Percentiles rank a stretch among this genome's conserved stretches.
These are phyloP conservation scores for Hermaeophaga mercurialis DNA, from an alignment of 2,888 invertebrate genomes.

Conservation along the genomic window DNA sequence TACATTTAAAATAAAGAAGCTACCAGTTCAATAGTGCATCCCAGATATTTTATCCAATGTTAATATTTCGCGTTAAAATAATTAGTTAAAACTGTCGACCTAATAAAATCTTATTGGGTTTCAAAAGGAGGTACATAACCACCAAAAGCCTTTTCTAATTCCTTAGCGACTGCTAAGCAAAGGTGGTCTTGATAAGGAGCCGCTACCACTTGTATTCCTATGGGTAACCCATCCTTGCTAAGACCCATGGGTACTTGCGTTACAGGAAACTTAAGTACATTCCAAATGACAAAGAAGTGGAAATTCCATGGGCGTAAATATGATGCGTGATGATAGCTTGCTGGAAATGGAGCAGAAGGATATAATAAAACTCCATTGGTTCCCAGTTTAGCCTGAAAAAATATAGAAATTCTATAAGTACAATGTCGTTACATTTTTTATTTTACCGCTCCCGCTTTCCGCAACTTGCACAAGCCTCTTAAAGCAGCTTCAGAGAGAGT, in stretches of 20 bases:
- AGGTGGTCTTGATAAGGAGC: conserved; percentile 73
- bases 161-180: conserved; percentile 74
- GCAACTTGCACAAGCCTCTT: no score
- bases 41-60: no score
- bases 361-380: conserved; percentile 82
- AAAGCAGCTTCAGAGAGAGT: no score
- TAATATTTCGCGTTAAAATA: no score
- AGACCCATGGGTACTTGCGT: conserved; percentile 86
- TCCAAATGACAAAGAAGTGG: conserved; percentile 84
- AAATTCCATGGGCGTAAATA: conserved; percentile 82
- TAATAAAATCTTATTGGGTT: conserved; percentile 10
- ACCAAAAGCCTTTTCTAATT: conserved; percentile 71
- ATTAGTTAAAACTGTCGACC: no score
- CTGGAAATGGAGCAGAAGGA: conserved; percentile 79
- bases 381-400: conserved; percentile 70
- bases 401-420: no score
- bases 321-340: conserved; percentile 82
- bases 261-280: conserved; percentile 79
- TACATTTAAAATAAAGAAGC: no score
- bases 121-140: conserved; percentile 70
- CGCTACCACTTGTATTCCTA: conserved; percentile 81
- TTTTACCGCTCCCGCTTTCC: no score
- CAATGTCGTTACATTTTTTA: no score
- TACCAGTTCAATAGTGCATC: no score
- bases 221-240: conserved; percentile 70